Evolutionary conservation across 2,113 vertebrate species (phyloP), one percentile per base, ranked within the genome.

Genomic region (Ctenomys sociabilis): DNA sequence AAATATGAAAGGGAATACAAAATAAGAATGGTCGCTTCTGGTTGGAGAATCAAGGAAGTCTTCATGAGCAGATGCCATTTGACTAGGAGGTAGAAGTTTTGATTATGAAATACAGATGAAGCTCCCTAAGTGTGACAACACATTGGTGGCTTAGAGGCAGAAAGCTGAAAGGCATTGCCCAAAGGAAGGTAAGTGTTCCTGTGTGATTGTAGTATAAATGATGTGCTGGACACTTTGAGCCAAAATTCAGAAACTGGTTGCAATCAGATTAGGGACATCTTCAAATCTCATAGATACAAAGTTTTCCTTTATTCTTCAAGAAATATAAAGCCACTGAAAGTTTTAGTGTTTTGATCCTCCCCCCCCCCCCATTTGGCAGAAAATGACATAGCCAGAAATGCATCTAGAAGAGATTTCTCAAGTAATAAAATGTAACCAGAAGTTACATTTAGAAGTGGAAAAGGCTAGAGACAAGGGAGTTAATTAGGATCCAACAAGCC

Each of bases 281-380:
- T 95, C 70, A 49, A 63, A 92, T 93, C 86, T 94, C 28, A 72
- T 66, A 49, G 77, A 73, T 96, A 93, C 89, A 64, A 94, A 35
- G 35, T 84, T 86, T 97, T 49, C 2, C 40, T 96, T 95, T 87
- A 73, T 96, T 94, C 64, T 87, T 16, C n/a, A 89, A 28, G 49
- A 80, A 81, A 77, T 19, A 89, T 22, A 90, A 75, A 73, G n/a
- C 59, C 64, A 72, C 0, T 80, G 30, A 24, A 90, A n/a, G 4
- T 54, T 92, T 85, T 61, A 43, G 8, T 43, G 26, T 13, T 80
- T 28, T 70, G 12, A 11, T 8, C 52, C 21, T 63, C 12, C 11
- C 28, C n/a, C 45, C 24, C n/a, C 19, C n/a, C 45, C 24, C n/a
- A 19, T 70, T 70, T 30, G 86, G 19, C 32, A 54, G 35, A 87